A percentile compares a stretch with the other conserved stretches of the same genome.
phyloP scores from a whole-genome alignment of 2,888 invertebrate species.

The Tetranychus piercei region DNA sequence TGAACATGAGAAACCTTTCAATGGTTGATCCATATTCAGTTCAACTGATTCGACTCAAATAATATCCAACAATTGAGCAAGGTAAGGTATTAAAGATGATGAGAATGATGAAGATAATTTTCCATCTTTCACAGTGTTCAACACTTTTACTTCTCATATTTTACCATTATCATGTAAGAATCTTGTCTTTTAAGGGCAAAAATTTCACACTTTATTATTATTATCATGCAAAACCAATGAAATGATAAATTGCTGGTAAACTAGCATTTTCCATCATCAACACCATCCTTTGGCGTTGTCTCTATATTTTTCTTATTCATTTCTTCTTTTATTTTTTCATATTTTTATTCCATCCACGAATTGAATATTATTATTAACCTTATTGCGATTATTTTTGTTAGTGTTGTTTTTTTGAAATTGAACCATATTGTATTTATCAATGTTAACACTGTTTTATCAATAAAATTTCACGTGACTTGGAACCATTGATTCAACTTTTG shows the following conservation, averaged over 20 bases:
- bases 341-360: neutral
- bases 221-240: neutral
- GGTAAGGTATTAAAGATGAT: neutral
- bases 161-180: neutral
- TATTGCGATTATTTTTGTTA: neutral
- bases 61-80: neutral
- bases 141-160: neutral
- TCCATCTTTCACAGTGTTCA: neutral
- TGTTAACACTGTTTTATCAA: neutral
- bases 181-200: no score
- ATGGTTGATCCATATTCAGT: neutral
- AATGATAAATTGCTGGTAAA: neutral
- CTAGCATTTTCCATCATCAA: neutral
- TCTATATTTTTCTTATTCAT: neutral
- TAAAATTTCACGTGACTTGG: neutral
- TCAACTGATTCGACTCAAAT: neutral
- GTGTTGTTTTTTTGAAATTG: no score
- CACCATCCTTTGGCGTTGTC: neutral
- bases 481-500: neutral
- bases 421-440: neutral
- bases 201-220: neutral
- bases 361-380: neutral
- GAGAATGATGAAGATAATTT: neutral
- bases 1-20: neutral
- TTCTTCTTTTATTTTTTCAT: neutral